phyloP scores from a whole-genome alignment of 2,888 invertebrate species.

The Abscondita cerata region DNA sequence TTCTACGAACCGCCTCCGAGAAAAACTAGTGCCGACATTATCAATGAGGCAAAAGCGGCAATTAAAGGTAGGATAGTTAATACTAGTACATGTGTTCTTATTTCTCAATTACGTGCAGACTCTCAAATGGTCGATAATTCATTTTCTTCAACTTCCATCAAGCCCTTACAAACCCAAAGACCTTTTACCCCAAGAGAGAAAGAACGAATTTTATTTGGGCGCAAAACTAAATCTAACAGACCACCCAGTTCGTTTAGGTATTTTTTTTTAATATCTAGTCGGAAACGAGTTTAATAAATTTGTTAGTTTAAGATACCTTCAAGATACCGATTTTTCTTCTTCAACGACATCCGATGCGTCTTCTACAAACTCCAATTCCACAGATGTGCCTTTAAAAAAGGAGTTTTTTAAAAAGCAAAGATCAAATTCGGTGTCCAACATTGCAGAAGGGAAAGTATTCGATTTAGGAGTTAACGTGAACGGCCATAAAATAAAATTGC shows the following conservation, averaged over 20 bases:
- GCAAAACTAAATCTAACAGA: constrained; percentile 62
- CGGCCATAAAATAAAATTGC: constrained; percentile 60
- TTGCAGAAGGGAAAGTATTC: constrained; percentile 55
- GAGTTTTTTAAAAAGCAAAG: constrained; percentile 39
- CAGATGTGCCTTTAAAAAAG: constrained; percentile 44
- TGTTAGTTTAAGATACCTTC: constrained; percentile 70
- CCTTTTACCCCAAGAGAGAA: constrained; percentile 86
- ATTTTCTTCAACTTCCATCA: constrained; percentile 51
- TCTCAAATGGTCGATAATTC: constrained; percentile 55
- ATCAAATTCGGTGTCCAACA: constrained; percentile 52
- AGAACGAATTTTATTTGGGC: constrained; percentile 78
- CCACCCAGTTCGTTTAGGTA: constrained; percentile 83
- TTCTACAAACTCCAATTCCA: constrained; percentile 41
- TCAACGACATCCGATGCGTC: constrained; percentile 42
- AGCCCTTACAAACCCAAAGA: constrained; percentile 79
- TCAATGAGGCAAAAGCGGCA: constrained; percentile 77
- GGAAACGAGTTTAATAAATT: background rate
- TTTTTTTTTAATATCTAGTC: constrained; percentile 31
- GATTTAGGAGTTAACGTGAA: constrained; percentile 54
- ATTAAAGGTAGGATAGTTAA: constrained; percentile 50
- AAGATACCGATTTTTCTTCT: constrained; percentile 59
- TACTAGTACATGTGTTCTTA: background rate
- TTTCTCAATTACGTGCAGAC: constrained; percentile 40
- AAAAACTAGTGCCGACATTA: constrained; percentile 82
- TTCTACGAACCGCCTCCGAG: constrained; percentile 68